Base-by-base conservation (phyloP, 2,113 vertebrate species). In the Notechis scutatus region DNA sequence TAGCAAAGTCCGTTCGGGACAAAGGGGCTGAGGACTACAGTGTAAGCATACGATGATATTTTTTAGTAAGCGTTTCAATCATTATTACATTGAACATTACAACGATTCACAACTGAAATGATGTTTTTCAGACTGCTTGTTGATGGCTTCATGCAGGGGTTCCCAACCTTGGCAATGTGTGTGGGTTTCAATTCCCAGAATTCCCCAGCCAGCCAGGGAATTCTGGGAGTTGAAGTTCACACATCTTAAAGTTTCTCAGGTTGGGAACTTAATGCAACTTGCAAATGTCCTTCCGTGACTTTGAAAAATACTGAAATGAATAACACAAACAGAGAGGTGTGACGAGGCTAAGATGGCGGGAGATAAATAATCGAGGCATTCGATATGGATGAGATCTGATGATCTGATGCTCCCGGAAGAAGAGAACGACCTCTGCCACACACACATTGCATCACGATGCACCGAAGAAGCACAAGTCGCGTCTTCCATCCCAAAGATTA, bases 401-500 rank as follows among this genome's bases (percentile, higher is more conserved):
- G 15, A 39, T 8, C 5, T 20, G 69, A 81, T 20, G 15, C n/a
- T 81, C n/a, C 69, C n/a, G 2, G n/a, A 18, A 21, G 15, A 34
- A 18, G 15, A 39, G 14, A 81, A 69, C 0, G n/a, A 81, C 0
- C 15, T 81, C 5, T 18, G 0, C 0, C 1, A 0, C 1, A 9
- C 21, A 42, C 12, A 50, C 12, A 50, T 42, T 54, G 54, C 11
- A 1, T 50, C 23, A 29, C n/a, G 20, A 55, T 23, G 42, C 20
- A 24, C 47, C 18, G 2, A 61, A 52, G 56, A 3, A 7, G 39
- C 39, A 14, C 1, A 18, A 29, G 45, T 14, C 3, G 2, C 6
- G 3, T 54, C 57, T 52, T 24, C 45, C 39, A 69, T 54, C 42
- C 4, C 4, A 10, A 81, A 0, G n/a, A 81, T 89, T 50, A 93